These are phyloP conservation scores for Drosophila bunnanda DNA, from an alignment of 2,888 invertebrate species.

Conservation along the genomic window DNA sequence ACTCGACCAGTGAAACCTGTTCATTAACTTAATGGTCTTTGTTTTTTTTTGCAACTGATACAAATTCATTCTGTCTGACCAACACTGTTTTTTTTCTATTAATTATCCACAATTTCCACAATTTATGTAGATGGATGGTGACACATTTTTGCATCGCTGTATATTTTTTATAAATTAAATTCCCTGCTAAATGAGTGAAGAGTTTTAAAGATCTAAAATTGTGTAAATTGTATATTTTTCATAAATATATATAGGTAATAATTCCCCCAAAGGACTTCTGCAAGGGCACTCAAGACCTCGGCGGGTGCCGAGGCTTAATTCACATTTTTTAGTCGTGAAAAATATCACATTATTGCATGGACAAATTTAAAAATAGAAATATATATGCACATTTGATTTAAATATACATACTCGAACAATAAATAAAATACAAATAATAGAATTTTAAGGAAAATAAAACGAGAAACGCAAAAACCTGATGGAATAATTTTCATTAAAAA, in stretches of 20 bases:
- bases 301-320: conserved; percentile 13
- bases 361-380: conserved; percentile 17
- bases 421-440: conserved; percentile 16
- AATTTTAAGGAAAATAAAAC: conserved; percentile 24
- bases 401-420: conserved; percentile 19
- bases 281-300: conserved; percentile 29
- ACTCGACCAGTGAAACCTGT: background rate
- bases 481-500: conserved; percentile 70
- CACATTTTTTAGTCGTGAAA: conserved; percentile 52
- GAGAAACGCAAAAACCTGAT: conserved; percentile 37
- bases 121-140: conserved; percentile 4
- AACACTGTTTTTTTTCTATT: background rate
- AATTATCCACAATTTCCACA: conserved; percentile 10
- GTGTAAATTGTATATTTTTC: background rate
- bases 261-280: conserved; percentile 9
- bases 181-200: background rate
- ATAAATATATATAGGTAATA: background rate
- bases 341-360: conserved; percentile 61
- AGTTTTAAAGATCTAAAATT: background rate
- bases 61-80: conserved; percentile 1
- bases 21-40: conserved; percentile 24
- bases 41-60: conserved; percentile 7
- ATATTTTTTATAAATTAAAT: background rate
- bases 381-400: conserved; percentile 1
- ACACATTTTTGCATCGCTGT: conserved; percentile 7